Base-by-base conservation (phyloP, 2,797 vertebrate species). In the Chaetodon trifasciatus region DNA sequence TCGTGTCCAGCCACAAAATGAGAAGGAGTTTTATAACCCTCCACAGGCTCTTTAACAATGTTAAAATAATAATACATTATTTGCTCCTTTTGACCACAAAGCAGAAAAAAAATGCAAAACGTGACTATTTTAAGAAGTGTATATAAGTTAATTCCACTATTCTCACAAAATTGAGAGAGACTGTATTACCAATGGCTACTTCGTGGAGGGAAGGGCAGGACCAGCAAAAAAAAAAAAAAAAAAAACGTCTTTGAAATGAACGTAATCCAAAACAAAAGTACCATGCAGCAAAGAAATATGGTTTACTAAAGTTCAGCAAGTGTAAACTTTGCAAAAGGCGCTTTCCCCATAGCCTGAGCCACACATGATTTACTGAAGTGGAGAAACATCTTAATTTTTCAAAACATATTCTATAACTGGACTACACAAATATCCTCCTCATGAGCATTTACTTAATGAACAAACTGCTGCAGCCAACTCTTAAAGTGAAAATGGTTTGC, bases 181-280 rank as follows among this genome's bases (percentile, higher is more conserved):
- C 4, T 1, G n/a, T n/a, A 7, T 49, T 23, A 35, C 4, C 37
- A 16, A 64, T 50, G 23, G 24, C 39, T 44, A 17, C 39, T 69
- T 44, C 1, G 24, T 60, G 21, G 44, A 24, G 10, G 3, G 42
- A 52, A 60, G 16, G 35, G n/a, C 58, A 74, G 4, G 44, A 44
- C 56, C 69, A 44, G 5, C n/a, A n/a, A n/a, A n/a, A n/a, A n/a
- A n/a, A 69, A 60, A n/a, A 19, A 37, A 5, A 52, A 58, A 56
- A 66, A 8, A 10, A 9, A 7, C 40, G 52, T 61, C 37, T 49
- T 56, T 71, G 16, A 60, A 66, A 62, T 57, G 17, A 57, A 44
- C 7, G 63, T 50, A 62, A 73, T 37, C 68, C 19, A 28, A 63
- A 82, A 77, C 16, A 32, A 64, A 76, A 50, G 28, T 23, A 32